Base-by-base conservation (phyloP, 64 coral and sea anemone species). In the Montipora foliosa region DNA sequence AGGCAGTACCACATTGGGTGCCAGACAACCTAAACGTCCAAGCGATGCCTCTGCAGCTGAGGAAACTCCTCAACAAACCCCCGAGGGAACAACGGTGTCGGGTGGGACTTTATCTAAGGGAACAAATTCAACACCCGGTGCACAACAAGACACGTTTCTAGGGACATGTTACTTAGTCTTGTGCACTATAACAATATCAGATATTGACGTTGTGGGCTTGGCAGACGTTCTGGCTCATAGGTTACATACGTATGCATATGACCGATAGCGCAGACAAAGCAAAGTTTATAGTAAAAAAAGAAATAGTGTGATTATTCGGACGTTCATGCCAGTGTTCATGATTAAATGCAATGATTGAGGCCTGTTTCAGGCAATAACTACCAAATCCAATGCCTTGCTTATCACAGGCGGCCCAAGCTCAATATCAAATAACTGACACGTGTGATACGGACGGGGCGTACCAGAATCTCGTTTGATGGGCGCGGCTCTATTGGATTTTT, bases 1-100 rank as follows among this genome's bases (percentile, higher is more conserved):
- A 24, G 95, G 95, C 19, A 97, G 95, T 93, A 97, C 95, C 12
- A 97, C 94, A 71, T 97, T 97, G 83, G 92, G 95, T 60, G 88
- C 88, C n/a, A 94, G 95, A 53, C 92, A 94, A 51, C 89, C 57
- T 8, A 97, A 91, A 81, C 88, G 75, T 1, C 59, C 59, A 96
- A 96, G 79, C 17, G 82, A 58, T 84, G 37, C 37, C 37, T 37
- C 37, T 37, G 37, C 37, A 37, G 37, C 1, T 37, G 78, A 75
- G 89, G 80, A 47, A 13, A 48, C 48, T 10, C 25, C 46, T 81
- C 67, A 73, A 6, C 68, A 20, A 22, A 74, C 52, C 50, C 21
- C 79, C 2, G n/a, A 67, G 47, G 78, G 53, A 44, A 10, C 89
- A 74, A 51, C 8, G 4, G 2, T 15, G 15, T 14, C 52, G 1